Percentiles rank a stretch among this genome's conserved stretches.
Conservation (phyloP, 1,140 invertebrate species). For the Eriosoma lanigerum region DNA sequence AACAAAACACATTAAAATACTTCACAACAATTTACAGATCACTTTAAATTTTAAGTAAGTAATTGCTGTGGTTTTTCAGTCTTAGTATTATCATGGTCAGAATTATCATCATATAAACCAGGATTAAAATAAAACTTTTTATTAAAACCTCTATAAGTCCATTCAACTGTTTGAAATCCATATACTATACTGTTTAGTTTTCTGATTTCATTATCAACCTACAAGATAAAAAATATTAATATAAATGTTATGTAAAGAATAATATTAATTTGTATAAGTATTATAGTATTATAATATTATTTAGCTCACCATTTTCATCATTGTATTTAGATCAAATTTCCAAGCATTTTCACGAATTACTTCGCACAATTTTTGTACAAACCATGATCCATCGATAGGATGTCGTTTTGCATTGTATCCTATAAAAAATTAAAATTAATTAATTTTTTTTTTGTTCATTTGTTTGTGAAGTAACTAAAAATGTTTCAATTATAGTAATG, state of each 20-base stretch:
- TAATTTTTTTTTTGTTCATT: too few relatives aligned
- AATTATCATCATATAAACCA: constrained; percentile 39
- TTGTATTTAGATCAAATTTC: constrained; percentile 33
- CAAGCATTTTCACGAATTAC: constrained; percentile 48
- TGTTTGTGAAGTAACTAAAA: too few relatives aligned
- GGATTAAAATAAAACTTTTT: constrained; percentile 52
- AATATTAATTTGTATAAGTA: too few relatives aligned
- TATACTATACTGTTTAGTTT: not conserved
- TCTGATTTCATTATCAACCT: constrained; percentile 34
- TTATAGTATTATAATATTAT: too few relatives aligned
- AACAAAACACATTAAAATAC: not conserved
- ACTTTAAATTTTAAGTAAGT: not conserved
- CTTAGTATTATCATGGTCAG: not conserved
- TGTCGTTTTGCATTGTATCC: constrained; percentile 43
- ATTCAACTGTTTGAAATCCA: constrained; percentile 46
- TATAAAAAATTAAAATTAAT: constrained; percentile 14
- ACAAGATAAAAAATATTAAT: not conserved
- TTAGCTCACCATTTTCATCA: constrained; percentile 51
- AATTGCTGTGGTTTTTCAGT: not conserved
- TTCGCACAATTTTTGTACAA: constrained; percentile 44
- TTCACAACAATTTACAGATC: not conserved
- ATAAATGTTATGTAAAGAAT: too few relatives aligned
- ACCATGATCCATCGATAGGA: constrained; percentile 41
- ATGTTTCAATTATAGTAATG: not conserved
- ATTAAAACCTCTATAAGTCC: constrained; percentile 29